Percentiles rank a stretch among this genome's conserved stretches.
phyloP scores from a whole-genome alignment of 2,113 vertebrate species.

The Rattus norvegicus region DNA sequence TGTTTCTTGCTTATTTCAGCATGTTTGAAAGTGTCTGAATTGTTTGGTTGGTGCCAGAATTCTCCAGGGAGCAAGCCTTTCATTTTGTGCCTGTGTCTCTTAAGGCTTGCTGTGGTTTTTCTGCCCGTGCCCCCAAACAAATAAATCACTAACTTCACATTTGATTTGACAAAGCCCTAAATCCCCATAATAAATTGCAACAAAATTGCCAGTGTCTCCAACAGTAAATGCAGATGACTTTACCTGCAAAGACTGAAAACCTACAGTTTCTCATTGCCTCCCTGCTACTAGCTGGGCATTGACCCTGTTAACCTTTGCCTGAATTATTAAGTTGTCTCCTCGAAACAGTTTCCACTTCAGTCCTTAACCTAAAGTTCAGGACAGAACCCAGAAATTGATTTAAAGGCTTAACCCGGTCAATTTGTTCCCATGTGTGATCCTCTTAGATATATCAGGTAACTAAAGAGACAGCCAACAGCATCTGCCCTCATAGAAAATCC shows the following conservation, averaged over 20 bases:
- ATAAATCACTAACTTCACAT: neutral
- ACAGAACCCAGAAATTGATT: neutral
- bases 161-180: neutral
- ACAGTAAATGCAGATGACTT: neutral
- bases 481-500: neutral
- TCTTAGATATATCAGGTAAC: neutral
- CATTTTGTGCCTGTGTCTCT: neutral
- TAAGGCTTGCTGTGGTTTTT: conserved; percentile 13
- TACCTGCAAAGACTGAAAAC: neutral
- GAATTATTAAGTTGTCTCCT: neutral
- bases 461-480: neutral
- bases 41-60: conserved; percentile 66
- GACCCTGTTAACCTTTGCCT: neutral
- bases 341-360: neutral
- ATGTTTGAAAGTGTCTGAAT: conserved; percentile 73
- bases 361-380: neutral
- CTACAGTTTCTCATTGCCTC: neutral
- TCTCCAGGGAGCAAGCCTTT: conserved; percentile 59
- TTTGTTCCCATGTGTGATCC: neutral
- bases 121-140: neutral
- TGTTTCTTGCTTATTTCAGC: conserved; percentile 76
- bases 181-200: neutral
- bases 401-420: neutral
- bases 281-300: neutral
- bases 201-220: neutral